Base-by-base conservation (phyloP, 2,888 invertebrate genomes). In the Gibbula magus region DNA sequence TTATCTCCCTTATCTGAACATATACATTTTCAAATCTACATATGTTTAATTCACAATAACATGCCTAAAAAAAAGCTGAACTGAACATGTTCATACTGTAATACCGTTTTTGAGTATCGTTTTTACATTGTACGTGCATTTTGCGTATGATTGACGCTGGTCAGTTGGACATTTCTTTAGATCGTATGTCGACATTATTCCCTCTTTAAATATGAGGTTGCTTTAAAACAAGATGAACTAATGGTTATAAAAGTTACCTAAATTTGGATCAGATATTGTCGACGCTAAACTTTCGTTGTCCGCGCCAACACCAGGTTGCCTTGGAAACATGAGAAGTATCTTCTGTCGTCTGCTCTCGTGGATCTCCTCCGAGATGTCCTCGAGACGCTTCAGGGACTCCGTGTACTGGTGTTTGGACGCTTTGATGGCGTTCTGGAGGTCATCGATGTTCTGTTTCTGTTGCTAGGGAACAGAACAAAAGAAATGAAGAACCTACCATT, bases 331-430 rank as follows among this genome's bases (percentile, higher is more conserved):
- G 13, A 91, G 86, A 78, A 91, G 80, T n/a, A 88, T 73, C 73
- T 86, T 87, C 53, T 82, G 77, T 18, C 82, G 83, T 16, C 91
- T 85, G 25, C 82, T 79, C 77, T 88, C 86, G 79, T 92, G 92
- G 35, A 92, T 98, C 91, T 97, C 97, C 93, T 98, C 97, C 10
- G 98, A 98, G 82, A 98, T 98, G 86, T 96, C 95, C 92, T 98
- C 98, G 39, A 98, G 94, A 84, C 96, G 95, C 86, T 96, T 95
- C 67, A 98, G 94, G 0, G 97, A 96, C 83, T 95, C 95, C 0
- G 97, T 95, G 93, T 98, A 98, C 73, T 96, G 95, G 84, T 93
- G 94, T 93, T 98, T 98, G 0, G 97, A 96, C 89, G 95, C 95
- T 20, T 95, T 94, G 74, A 98, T 96, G 77, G 96, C 95, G 79